Evolutionary conservation across 1,140 invertebrate species (phyloP), one percentile per base, ranked within the genome.

Genomic region (Aleiodes sp.): DNA sequence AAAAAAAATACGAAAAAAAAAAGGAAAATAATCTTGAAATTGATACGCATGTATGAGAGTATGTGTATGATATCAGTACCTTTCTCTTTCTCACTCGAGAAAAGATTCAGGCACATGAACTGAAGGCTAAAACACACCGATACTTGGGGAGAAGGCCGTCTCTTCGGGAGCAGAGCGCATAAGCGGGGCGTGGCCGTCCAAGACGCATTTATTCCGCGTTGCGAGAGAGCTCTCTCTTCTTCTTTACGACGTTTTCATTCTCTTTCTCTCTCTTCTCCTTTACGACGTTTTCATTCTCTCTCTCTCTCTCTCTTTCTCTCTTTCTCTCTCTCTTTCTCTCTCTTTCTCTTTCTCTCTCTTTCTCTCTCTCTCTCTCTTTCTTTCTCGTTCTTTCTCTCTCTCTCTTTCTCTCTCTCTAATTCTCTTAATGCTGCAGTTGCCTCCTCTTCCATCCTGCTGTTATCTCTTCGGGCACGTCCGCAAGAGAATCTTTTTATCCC

Each of bases 191-290:
- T 68, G 66, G 66, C 57, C 29, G 66, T 19, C 14, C 9, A 43
- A 73, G 71, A 65, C 72, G 70, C 71, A 71, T 72, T 41, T 73
- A 75, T 72, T 71, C 69, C 72, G 33, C 43, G 62, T 46, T 70
- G 61, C 67, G 57, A 61, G 41, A 63, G 37, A 60, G 70, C 70
- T 41, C 6, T 41, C n/a, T 41, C 6, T 41, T 41, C 37, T 56
- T 41, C 4, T 35, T 6, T 35, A 10, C 31, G 10, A 35, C 10
- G 31, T 35, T 4, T 6, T 68, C 68, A 72, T 66, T 64, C 68
- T 72, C 41, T 69, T 70, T 41, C 43, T 56, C 61, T 46, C 19
- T 70, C 14, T 29, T 41, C 43, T 56, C 61, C 37, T 16, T 70
- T 7, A n/a, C 60, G 69, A 59, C 37, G 72, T 43, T 52, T 65